Conservation (phyloP, 2,797 vertebrate genomes). For the Sitta carolinensis region DNA sequence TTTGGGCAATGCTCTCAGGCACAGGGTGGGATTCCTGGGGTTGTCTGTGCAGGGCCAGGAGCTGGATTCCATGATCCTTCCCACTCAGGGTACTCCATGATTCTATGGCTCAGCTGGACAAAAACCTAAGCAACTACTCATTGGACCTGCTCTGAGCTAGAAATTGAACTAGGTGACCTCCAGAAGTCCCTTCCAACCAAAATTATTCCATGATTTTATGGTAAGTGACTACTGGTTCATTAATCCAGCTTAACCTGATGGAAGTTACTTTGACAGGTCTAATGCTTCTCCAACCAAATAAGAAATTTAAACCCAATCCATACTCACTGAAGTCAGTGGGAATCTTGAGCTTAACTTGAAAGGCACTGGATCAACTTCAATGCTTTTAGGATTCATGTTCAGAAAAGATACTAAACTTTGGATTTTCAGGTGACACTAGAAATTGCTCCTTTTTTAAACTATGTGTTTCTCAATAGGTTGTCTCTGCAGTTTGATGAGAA, state of each 20-base stretch:
- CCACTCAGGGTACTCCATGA: background rate
- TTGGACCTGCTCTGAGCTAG: background rate
- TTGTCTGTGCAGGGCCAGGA: background rate
- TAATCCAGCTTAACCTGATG: conserved; percentile 22
- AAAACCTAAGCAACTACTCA: background rate
- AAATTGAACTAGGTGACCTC: background rate
- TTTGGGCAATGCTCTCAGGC: background rate
- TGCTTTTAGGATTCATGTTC: background rate
- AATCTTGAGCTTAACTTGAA: conserved; percentile 2
- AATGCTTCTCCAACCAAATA: background rate
- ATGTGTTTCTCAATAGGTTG: background rate
- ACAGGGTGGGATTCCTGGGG: background rate
- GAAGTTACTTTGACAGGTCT: conserved; percentile 15
- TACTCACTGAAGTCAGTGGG: background rate
- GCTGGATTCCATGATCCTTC: background rate
- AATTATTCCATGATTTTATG: conserved; percentile 29
- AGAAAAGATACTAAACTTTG: background rate
- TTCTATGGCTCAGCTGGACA: background rate
- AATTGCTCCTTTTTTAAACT: background rate
- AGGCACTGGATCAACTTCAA: background rate
- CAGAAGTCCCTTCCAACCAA: background rate
- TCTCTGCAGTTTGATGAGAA: background rate
- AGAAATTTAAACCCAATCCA: background rate
- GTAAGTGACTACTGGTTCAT: background rate
- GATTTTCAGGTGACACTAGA: background rate